These are phyloP conservation scores for Merops nubicus DNA, from an alignment of 2,113 vertebrate species.

Conservation along the genomic window DNA sequence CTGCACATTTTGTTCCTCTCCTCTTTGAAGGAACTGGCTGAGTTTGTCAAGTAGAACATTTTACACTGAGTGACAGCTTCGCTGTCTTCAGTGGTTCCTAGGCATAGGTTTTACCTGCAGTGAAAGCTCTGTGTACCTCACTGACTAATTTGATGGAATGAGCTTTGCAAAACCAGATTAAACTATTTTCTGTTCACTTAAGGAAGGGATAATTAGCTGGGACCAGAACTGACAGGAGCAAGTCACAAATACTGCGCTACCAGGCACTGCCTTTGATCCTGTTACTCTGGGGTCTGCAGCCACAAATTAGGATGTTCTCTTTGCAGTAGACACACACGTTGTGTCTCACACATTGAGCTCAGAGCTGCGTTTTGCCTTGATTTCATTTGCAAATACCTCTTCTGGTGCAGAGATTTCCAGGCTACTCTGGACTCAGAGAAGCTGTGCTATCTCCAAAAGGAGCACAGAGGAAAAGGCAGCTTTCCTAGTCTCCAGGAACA, in stretches of 20 bases:
- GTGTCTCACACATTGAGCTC: neutral
- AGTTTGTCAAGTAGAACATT: neutral
- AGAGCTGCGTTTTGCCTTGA: neutral
- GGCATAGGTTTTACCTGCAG: neutral
- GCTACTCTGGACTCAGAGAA: neutral
- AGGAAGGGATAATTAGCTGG: conserved; percentile 46
- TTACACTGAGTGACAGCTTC: neutral
- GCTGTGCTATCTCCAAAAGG: neutral
- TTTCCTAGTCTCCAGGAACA: neutral
- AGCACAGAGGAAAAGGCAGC: neutral
- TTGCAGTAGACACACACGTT: neutral
- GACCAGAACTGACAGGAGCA: conserved; percentile 9
- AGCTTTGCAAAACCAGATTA: neutral
- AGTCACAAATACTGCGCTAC: neutral
- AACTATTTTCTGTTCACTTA: neutral
- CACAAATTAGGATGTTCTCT: conserved; percentile 1
- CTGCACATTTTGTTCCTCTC: neutral
- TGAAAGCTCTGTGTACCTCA: neutral
- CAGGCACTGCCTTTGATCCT: neutral
- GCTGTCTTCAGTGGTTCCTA: neutral
- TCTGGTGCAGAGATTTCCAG: neutral
- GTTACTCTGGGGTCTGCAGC: neutral
- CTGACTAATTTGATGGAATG: conserved; percentile 12
- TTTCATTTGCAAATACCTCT: conserved; percentile 3
- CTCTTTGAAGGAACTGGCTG: neutral